A percentile compares a stretch with the other conserved stretches of the same genome.
Evolutionary conservation across 1,140 invertebrate species (phyloP).

Genomic region (Trichonephila clavata): DNA sequence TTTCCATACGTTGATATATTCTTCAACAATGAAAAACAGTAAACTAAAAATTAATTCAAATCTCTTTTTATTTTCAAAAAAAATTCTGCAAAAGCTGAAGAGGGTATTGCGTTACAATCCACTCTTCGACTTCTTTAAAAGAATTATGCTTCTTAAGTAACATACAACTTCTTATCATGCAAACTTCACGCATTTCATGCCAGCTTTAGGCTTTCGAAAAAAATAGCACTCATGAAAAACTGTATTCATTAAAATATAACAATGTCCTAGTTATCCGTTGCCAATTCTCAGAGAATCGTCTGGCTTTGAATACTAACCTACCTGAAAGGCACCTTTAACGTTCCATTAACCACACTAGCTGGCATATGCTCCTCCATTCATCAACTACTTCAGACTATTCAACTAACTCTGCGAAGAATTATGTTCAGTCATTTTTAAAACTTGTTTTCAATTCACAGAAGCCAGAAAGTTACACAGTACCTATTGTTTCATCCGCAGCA

Average conservation of each 20-base stretch:
- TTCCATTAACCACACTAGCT: slow-evolving; percentile 64
- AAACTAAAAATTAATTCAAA: too few species aligned
- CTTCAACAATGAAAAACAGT: too few species aligned
- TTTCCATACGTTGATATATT: too few species aligned
- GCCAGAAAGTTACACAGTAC: slow-evolving; percentile 22
- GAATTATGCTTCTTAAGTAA: background rate
- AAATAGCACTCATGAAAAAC: background rate
- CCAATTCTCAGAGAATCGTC: slow-evolving; percentile 45
- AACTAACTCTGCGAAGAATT: slow-evolving; percentile 48
- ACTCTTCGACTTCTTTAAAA: background rate
- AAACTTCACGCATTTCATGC: background rate
- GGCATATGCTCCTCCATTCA: slow-evolving; percentile 63
- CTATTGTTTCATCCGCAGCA: slow-evolving; percentile 34
- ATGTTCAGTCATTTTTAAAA: slow-evolving; percentile 22
- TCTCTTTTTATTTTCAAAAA: too few species aligned
- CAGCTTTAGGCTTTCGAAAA: background rate
- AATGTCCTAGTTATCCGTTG: slow-evolving; percentile 9
- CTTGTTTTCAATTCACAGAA: slow-evolving; percentile 46
- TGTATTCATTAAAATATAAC: slow-evolving; percentile 11
- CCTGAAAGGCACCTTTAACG: slow-evolving; percentile 48
- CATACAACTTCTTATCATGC: background rate
- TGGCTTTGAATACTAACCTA: slow-evolving; percentile 25
- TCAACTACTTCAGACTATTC: slow-evolving; percentile 52
- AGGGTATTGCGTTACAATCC: too few species aligned
- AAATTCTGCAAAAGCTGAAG: too few species aligned